phyloP scores from a whole-genome alignment of 2,797 vertebrate genomes.

The Vultur gryphus region DNA sequence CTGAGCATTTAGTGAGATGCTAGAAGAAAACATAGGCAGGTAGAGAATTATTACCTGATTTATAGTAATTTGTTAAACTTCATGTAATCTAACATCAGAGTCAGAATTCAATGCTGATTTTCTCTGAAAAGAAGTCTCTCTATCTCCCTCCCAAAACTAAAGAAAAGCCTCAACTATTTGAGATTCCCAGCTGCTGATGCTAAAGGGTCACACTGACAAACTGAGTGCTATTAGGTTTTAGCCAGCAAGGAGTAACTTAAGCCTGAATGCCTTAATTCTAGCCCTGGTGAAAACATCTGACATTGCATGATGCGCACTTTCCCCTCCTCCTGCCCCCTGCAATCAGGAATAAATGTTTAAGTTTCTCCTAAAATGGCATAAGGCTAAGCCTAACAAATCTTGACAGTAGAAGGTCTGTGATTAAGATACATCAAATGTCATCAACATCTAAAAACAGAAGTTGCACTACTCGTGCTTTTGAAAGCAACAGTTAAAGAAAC shows the following conservation, averaged over 20 bases:
- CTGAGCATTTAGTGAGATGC: neutral
- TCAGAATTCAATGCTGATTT: neutral
- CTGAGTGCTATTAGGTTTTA: neutral
- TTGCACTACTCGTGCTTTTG: neutral
- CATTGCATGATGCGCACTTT: neutral
- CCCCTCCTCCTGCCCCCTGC: too few species aligned
- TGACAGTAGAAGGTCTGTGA: neutral
- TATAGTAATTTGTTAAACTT: neutral
- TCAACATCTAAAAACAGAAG: neutral
- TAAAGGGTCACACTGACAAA: neutral
- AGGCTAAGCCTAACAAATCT: neutral
- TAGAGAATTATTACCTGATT: neutral
- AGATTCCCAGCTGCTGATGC: neutral
- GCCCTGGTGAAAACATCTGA: neutral
- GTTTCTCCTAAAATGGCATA: neutral
- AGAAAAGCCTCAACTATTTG: neutral
- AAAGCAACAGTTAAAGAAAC: neutral
- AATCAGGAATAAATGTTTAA: neutral
- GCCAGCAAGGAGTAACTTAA: constrained; percentile 12
- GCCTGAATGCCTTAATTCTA: neutral
- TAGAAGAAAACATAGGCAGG: neutral
- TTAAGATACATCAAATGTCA: neutral
- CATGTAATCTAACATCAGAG: neutral
- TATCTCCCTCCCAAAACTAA: neutral
- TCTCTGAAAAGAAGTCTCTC: neutral